Evolutionary conservation across 2,888 invertebrate genomes (phyloP).

Genomic region (Tipula helvola): DNA sequence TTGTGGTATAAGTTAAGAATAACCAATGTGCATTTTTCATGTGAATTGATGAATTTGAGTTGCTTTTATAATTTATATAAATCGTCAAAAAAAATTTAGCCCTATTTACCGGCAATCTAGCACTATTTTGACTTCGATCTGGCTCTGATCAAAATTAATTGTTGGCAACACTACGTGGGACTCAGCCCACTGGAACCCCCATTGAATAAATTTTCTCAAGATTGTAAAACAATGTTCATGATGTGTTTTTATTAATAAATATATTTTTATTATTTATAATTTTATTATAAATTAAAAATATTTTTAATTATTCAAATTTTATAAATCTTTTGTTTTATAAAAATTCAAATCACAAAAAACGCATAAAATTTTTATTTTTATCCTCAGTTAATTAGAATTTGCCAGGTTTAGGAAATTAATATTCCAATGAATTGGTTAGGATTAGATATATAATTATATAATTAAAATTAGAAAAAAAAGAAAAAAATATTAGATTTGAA

Average conservation of each 20-base stretch:
- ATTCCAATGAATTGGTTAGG: background rate
- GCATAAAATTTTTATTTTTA: background rate
- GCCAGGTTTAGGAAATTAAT: background rate
- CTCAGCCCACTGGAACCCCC: slow-evolving; percentile 12
- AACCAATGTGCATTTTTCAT: too few species aligned
- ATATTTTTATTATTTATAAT: background rate
- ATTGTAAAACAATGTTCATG: background rate
- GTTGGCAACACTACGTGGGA: too few species aligned
- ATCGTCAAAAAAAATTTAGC: too few species aligned
- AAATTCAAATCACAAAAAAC: slow-evolving; percentile 5
- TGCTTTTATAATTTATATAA: too few species aligned
- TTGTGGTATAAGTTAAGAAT: too few species aligned
- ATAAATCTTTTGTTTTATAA: background rate
- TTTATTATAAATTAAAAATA: background rate
- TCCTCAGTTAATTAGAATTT: background rate
- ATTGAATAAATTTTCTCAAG: background rate
- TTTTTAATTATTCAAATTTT: slow-evolving; percentile 1
- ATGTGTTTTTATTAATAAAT: background rate
- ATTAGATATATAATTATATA: background rate
- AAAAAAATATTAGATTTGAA: background rate
- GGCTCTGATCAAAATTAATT: too few species aligned
- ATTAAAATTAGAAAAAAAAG: background rate
- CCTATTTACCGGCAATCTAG: too few species aligned
- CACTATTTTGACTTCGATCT: too few species aligned
- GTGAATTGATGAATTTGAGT: too few species aligned